Conservation (phyloP, 2,113 vertebrate genomes). For the Nasalis larvatus region DNA sequence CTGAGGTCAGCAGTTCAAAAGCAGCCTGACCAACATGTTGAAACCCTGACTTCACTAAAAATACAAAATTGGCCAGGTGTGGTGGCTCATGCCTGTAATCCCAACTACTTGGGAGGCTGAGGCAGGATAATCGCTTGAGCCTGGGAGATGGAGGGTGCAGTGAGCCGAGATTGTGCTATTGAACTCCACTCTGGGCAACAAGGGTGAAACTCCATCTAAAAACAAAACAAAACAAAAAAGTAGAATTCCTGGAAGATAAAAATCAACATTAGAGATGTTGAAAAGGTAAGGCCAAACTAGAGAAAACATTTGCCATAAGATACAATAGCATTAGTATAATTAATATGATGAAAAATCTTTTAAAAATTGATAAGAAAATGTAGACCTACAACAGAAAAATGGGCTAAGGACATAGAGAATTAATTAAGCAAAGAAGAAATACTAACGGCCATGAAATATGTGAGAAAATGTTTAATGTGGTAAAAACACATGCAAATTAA, state of each 20-base stretch:
- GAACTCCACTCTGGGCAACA: no score
- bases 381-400: background rate
- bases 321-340: background rate
- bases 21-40: no score
- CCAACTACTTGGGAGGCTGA: no score
- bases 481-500: background rate
- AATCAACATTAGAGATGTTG: background rate
- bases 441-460: background rate
- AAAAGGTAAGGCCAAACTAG: background rate
- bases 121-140: no score
- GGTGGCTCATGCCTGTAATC: no score
- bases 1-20: no score
- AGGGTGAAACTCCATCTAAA: no score
- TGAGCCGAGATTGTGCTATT: no score
- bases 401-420: background rate
- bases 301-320: background rate
- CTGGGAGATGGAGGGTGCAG: no score
- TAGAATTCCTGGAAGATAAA: slow-evolving; percentile 22
- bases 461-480: background rate
- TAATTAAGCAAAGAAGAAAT: background rate
- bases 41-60: no score
- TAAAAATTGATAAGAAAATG: background rate
- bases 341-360: background rate
- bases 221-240: no score
- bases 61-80: no score